Base-by-base conservation (phyloP, 2,113 vertebrate genomes). In the Symphodus melops region DNA sequence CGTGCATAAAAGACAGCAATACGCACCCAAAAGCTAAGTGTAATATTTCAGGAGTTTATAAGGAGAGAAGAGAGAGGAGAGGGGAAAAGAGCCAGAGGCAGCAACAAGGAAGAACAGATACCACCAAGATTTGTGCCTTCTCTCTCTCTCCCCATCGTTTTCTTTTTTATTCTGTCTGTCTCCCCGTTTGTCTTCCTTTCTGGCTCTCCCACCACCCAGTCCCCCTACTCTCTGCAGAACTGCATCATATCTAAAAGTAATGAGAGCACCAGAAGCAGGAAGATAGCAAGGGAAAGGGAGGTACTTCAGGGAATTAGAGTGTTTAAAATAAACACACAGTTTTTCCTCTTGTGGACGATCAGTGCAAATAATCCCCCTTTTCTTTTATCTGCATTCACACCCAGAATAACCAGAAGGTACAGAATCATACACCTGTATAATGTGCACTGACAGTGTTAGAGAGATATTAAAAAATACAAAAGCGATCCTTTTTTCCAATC, bases 201-300 rank as follows among this genome's bases (percentile, higher is more conserved):
- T 64, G 17, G 49, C 49, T 62, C 77, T 61, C 41, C 72, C 54
- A 62, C 68, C 68, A 49, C 72, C 60, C 60, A 3, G 71, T 66
- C 25, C 66, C 14, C 51, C 55, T 65, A 65, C 59, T 52, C 67
- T 79, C 66, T 49, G 82, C 80, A 77, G 77, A 81, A 78, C 86
- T 82, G 88, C 89, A 87, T 89, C 84, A 86, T 90, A 82, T 91
- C 82, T 69, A 89, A 61, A 82, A 76, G 85, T 91, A 89, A 89
- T 90, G 88, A 91, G 85, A 87, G 85, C 77, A 87, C 78, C 78
- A 84, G 74, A 77, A 89, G 85, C 85, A 85, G 53, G 17, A 48
- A 77, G 62, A 66, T 77, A 74, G 83, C 58, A 74, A 67, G 70
- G 53, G 60, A 83, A 76, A 69, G 52, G 72, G 63, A 77, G 66